A percentile compares a stretch with the other conserved stretches of the same genome.
phyloP scores from a whole-genome alignment of 2,113 vertebrate species.

The Amia ocellicauda region DNA sequence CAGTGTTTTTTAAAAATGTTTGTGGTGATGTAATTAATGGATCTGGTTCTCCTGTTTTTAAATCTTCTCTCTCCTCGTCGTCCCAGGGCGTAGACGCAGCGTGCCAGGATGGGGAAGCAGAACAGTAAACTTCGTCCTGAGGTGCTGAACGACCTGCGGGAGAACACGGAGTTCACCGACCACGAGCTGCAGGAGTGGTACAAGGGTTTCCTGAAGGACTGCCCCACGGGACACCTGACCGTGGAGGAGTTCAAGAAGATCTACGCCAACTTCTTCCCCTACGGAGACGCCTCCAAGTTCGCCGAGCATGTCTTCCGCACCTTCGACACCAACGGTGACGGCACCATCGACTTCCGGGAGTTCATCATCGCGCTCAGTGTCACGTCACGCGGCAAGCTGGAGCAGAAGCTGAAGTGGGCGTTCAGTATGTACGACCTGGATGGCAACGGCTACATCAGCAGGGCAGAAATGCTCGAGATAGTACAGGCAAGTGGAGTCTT shows the following conservation, averaged over 20 bases:
- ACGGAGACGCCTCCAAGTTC: slow-evolving; percentile 73
- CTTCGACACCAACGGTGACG: slow-evolving; percentile 74
- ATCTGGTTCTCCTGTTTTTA: too few relatives aligned
- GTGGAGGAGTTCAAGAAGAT: slow-evolving; percentile 83
- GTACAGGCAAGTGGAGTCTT: slow-evolving; percentile 62
- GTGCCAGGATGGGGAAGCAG: slow-evolving; percentile 72
- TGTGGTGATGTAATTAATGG: too few relatives aligned
- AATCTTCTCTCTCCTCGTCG: background rate
- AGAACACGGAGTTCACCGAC: slow-evolving; percentile 79
- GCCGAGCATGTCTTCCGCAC: slow-evolving; percentile 79
- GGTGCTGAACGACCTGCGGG: slow-evolving; percentile 75
- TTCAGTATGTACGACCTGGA: slow-evolving; percentile 82
- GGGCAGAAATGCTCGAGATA: slow-evolving; percentile 79
- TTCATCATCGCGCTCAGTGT: slow-evolving; percentile 79
- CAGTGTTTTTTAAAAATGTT: too few relatives aligned
- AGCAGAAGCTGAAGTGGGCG: slow-evolving; percentile 79
- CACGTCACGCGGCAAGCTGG: slow-evolving; percentile 73
- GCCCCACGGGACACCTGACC: slow-evolving; percentile 76
- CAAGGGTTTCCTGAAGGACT: slow-evolving; percentile 83
- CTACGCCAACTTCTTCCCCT: slow-evolving; percentile 79
- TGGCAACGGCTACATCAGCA: slow-evolving; percentile 78
- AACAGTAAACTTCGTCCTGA: slow-evolving; percentile 80
- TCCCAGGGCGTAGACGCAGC: background rate
- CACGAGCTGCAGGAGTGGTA: slow-evolving; percentile 82
- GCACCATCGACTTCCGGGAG: slow-evolving; percentile 80